phyloP scores from a whole-genome alignment of 2,797 vertebrate species.

The Parambassis ranga region DNA sequence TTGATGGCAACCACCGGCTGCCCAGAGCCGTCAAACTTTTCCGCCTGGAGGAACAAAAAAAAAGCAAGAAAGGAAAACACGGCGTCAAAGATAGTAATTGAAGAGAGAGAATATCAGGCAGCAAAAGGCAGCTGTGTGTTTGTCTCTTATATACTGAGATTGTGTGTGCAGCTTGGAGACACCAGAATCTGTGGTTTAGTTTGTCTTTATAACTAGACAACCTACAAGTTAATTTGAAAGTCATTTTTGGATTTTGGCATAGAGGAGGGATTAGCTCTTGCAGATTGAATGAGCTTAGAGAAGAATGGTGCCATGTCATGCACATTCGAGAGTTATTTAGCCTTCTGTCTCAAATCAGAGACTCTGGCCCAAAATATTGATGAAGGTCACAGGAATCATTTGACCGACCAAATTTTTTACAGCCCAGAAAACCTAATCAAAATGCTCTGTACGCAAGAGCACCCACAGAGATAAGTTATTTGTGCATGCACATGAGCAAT shows the following conservation, averaged over 20 bases:
- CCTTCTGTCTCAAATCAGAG: slow-evolving; percentile 46
- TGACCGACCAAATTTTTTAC: slow-evolving; percentile 55
- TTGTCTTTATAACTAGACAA: slow-evolving; percentile 63
- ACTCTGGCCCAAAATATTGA: slow-evolving; percentile 52
- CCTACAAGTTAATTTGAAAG: slow-evolving; percentile 70
- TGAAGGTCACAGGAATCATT: slow-evolving; percentile 62
- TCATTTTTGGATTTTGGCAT: slow-evolving; percentile 64
- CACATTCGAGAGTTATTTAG: slow-evolving; percentile 61
- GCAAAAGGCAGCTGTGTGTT: not conserved
- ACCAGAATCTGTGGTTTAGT: slow-evolving; percentile 33
- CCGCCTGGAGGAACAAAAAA: slow-evolving; percentile 79
- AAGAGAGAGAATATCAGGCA: slow-evolving; percentile 10
- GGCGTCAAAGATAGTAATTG: slow-evolving; percentile 23
- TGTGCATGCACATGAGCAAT: not conserved
- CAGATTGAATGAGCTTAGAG: slow-evolving; percentile 66
- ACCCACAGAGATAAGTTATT: slow-evolving; percentile 6
- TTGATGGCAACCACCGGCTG: slow-evolving; percentile 91
- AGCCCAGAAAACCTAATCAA: slow-evolving; percentile 59
- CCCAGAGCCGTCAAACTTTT: slow-evolving; percentile 87
- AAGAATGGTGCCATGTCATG: slow-evolving; percentile 64
- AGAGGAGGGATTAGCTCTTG: slow-evolving; percentile 63
- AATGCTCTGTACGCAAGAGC: slow-evolving; percentile 18
- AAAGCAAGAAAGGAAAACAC: not conserved
- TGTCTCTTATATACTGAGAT: slow-evolving; percentile 5
- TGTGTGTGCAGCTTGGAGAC: slow-evolving; percentile 13